Evolutionary conservation across 2,888 invertebrate species (phyloP).

Genomic region (Eristalis tenax): DNA sequence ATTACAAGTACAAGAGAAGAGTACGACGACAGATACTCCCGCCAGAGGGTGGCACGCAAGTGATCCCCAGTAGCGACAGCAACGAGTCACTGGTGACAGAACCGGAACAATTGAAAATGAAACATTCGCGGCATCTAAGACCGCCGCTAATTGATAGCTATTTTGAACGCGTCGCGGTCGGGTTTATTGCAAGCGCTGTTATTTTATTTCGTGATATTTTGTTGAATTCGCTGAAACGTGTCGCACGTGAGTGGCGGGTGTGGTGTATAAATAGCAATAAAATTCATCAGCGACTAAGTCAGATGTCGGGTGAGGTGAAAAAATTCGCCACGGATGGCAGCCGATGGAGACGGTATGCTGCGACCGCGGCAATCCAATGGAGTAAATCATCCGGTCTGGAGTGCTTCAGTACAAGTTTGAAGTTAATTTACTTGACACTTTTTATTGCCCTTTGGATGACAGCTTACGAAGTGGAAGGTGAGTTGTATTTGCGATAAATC

Average conservation of each 20-base stretch:
- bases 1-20: constrained; percentile 81
- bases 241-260: constrained; percentile 60
- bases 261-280: constrained; percentile 68
- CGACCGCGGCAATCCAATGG: constrained; percentile 26
- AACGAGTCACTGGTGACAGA: constrained; percentile 28
- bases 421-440: constrained; percentile 77
- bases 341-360: constrained; percentile 28
- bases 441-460: constrained; percentile 78
- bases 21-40: constrained; percentile 19
- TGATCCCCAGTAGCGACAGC: not conserved
- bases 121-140: constrained; percentile 48
- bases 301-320: constrained; percentile 58
- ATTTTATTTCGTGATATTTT: constrained; percentile 69
- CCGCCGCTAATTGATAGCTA: constrained; percentile 59
- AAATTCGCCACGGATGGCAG: constrained; percentile 17
- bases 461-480: constrained; percentile 77
- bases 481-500: constrained; percentile 65
- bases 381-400: constrained; percentile 44
- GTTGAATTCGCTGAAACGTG: constrained; percentile 51
- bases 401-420: constrained; percentile 69
- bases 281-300: constrained; percentile 43
- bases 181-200: constrained; percentile 56
- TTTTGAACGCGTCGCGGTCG: constrained; percentile 53
- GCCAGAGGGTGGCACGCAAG: constrained; percentile 43
- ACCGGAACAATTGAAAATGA: constrained; percentile 53